phyloP scores from a whole-genome alignment of 2,113 vertebrate genomes.

The Eclectus roratus region DNA sequence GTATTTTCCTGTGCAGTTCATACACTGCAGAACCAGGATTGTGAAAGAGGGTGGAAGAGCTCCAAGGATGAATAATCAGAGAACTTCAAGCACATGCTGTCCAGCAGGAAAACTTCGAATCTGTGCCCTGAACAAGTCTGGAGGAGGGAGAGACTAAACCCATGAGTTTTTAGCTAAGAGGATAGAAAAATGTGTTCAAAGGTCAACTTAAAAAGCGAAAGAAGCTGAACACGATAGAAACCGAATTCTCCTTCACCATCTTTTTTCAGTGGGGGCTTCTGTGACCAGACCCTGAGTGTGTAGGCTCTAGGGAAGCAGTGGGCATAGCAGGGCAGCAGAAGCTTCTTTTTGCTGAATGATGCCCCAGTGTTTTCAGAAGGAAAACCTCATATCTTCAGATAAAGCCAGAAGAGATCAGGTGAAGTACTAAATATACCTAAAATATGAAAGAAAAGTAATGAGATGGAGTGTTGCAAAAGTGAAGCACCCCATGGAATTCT shows the following conservation, averaged over 20 bases:
- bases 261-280: background rate
- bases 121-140: background rate
- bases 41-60: background rate
- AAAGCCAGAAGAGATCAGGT: background rate
- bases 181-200: background rate
- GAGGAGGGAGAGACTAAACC: background rate
- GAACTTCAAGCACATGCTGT: background rate
- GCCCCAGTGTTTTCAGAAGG: background rate
- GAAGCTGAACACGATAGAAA: background rate
- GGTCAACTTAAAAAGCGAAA: background rate
- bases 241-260: background rate
- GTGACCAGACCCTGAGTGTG: background rate
- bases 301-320: background rate
- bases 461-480: background rate
- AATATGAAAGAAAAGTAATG: background rate
- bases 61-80: slow-evolving; percentile 18
- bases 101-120: background rate
- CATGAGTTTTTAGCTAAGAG: background rate
- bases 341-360: background rate
- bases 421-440: background rate
- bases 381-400: background rate
- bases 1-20: background rate
- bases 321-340: background rate
- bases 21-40: background rate
- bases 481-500: rapidly evolving